Evolutionary conservation across 2,113 vertebrate genomes (phyloP).

Genomic region (human (Homo sapiens)): GRCh38 chr9:118776501-118777000

Average conservation of each 20-base stretch:
- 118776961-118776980: background rate
- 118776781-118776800: background rate
- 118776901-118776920: background rate
- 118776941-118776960: background rate
- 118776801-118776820: background rate
- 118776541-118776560: background rate
- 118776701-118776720: background rate
- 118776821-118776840: background rate
- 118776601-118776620: background rate
- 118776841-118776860: background rate
- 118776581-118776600: accelerated
- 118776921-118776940: background rate
- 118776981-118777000: background rate
- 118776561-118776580: background rate
- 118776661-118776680: background rate
- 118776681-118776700: background rate
- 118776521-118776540: background rate
- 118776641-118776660: accelerated
- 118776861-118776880: background rate
- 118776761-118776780: background rate
- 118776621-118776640: background rate
- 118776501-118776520: background rate
- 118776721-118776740: background rate
- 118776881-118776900: background rate
- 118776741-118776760: background rate